These are phyloP conservation scores for Coelopa pilipes DNA, from an alignment of 2,888 invertebrate genomes.

Conservation along the genomic window DNA sequence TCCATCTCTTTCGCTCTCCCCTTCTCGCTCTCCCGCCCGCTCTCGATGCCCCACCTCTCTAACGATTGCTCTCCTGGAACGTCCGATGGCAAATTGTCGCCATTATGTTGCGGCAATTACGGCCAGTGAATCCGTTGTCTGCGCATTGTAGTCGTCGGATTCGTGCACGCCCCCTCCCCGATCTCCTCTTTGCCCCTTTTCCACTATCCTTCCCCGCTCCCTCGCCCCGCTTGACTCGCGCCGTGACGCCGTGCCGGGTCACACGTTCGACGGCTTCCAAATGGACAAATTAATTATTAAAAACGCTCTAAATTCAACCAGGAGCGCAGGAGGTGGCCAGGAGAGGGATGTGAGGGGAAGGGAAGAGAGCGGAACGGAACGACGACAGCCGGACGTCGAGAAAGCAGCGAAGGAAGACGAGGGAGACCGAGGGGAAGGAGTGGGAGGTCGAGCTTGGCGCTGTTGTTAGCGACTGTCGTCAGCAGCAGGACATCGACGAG, in stretches of 20 bases:
- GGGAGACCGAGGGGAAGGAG: no score
- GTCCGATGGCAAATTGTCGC: conserved; percentile 27
- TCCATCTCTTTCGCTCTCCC: no score
- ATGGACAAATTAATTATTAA: conserved; percentile 36
- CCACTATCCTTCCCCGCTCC: background rate
- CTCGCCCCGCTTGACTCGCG: no score
- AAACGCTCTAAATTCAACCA: conserved; percentile 3
- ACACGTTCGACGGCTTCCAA: conserved; percentile 30
- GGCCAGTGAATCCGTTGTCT: conserved; percentile 19
- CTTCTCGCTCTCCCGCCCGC: background rate
- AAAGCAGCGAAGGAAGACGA: no score
- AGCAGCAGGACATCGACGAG: background rate
- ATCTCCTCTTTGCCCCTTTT: background rate
- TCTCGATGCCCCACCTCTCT: background rate
- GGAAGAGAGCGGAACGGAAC: background rate
- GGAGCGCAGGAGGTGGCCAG: conserved; percentile 41
- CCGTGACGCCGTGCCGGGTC: background rate
- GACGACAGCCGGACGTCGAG: no score
- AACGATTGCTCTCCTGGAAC: background rate
- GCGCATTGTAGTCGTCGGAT: background rate
- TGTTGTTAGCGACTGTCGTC: no score
- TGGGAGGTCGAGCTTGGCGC: no score
- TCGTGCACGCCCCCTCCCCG: no score
- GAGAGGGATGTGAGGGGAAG: conserved; percentile 32
- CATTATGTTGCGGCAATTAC: conserved; percentile 30